Evolutionary conservation across 2,888 invertebrate genomes (phyloP), one percentile per base, ranked within the genome.

Genomic region (Pammene aurita): DNA sequence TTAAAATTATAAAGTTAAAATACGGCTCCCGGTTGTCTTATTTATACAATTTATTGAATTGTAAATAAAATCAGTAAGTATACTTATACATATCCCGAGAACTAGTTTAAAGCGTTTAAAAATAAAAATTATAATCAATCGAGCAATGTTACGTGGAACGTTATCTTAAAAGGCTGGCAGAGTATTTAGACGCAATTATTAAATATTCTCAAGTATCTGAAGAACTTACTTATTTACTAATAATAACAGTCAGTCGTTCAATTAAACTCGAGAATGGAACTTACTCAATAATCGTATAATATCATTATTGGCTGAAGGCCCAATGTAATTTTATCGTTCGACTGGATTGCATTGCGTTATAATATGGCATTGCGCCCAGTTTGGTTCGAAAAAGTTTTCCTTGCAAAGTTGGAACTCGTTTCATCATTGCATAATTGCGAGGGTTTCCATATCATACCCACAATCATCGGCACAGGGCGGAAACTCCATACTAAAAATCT

Each of bases 401-500:
- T 14, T 52, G 16, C 38, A 41, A 62, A 62, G 13, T 38, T 50
- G 41, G 9, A 48, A 34, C 50, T 34, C 41, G 63, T 56, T 63
- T 63, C 62, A 38, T 55, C 67, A 56, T 67, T 50, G 50, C 57
- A 57, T 56, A 67, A 50, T 67, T 50, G 26, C 26, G 46, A n/a
- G 41, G 41, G 46, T 35, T 50, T 61, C 18, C 16, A 16, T 55
- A 26, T 71, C 66, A 48, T 66, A 71, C 26, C 4, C 26, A 26
- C 54, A 70, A 74, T 76, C 72, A 65, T 64, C 71, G 26, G 26
- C 26, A 26, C 26, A 26, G 1, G 26, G 26, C 26, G 26, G 26
- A 26, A 1, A 26, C 26, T 1, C 4, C 1, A 26, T 4, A 26
- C 26, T 26, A 26, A 26, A 26, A 26, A 26, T 26, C 26, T 26